Percentiles rank a stretch among this genome's conserved stretches.
These are phyloP conservation scores for Hippasteria phrygiana DNA, from an alignment of 53 echinoderm and acorn worm genomes.

Conservation along the genomic window DNA sequence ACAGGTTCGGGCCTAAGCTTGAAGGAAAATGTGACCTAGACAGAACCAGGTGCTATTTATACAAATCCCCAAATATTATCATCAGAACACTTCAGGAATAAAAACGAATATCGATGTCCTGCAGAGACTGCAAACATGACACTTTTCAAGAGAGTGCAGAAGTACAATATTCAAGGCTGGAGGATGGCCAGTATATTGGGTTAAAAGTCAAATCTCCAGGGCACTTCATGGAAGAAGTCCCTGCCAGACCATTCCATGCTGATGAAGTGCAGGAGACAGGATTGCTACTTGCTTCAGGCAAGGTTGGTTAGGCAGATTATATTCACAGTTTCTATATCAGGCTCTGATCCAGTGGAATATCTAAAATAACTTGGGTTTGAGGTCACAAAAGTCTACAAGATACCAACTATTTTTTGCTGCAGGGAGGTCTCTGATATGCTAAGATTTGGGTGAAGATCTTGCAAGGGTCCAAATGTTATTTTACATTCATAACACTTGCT, in stretches of 20 bases:
- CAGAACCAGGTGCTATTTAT: too few species aligned
- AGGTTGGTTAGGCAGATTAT: slow-evolving; percentile 11
- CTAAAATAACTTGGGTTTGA: background rate
- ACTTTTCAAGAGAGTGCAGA: background rate
- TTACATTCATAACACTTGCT: too few species aligned
- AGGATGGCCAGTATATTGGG: background rate
- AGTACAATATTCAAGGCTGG: background rate
- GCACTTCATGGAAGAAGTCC: background rate
- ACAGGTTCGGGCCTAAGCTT: too few species aligned
- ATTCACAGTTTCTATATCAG: background rate
- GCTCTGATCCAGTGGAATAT: background rate
- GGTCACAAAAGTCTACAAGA: too few species aligned
- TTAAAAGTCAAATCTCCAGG: background rate
- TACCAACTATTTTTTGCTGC: too few species aligned
- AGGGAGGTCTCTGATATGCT: too few species aligned
- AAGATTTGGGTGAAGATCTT: too few species aligned
- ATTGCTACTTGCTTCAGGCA: background rate
- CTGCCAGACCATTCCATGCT: background rate
- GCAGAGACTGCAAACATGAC: background rate
- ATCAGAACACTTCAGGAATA: too few species aligned
- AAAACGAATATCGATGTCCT: too few species aligned
- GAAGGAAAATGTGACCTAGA: too few species aligned
- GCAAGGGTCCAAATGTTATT: too few species aligned
- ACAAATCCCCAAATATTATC: too few species aligned
- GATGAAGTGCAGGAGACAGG: background rate